Base-by-base conservation (phyloP, 2,797 vertebrate genomes). In the Oreonectes daqikongensis region DNA sequence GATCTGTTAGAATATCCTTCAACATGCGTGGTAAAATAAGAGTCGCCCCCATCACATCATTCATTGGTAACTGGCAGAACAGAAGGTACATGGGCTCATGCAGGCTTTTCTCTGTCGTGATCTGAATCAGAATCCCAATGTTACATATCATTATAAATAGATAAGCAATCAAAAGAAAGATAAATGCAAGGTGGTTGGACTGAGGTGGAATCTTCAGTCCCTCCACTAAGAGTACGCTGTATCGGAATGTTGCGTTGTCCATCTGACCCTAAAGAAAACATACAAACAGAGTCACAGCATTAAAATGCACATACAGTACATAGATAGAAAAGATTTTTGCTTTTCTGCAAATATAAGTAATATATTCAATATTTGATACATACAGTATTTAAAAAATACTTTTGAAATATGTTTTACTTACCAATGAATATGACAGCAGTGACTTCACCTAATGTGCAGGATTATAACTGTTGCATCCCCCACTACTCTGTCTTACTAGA, bases 61-160 rank as follows among this genome's bases (percentile, higher is more conserved):
- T 87, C 0, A 93, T n/a, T 0, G 90, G 91, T 78, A 96, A 88
- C 90, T 95, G 93, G 5, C 91, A 92, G 1, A 93, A 87, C 35
- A 96, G 91, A n/a, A 94, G 86, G 64, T 93, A 91, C 92, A 93
- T 95, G 73, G 95, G 93, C 79, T 94, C 84, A 0, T 92, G 94
- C 1, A 96, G 92, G 72, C 79, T 80, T 63, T 65, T 82, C 11
- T 78, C 77, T 10, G 28, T 7, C 0, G 14, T 24, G 32, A 92
- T 87, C 55, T 89, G 75, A 0, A 79, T 20, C 4, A 90, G 22
- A 75, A 92, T 75, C 7, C 88, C 75, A 0, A 90, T 1, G 75
- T 92, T 90, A 9, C 83, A 79, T 20, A 86, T 50, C 73, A 86
- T 52, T 59, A 86, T 88, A 44, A 89, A 84, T 17, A 88, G 14